Percentiles rank a stretch among this genome's conserved stretches.
Evolutionary conservation across 2,888 invertebrate genomes (phyloP).

Genomic region (Arge pagana): DNA sequence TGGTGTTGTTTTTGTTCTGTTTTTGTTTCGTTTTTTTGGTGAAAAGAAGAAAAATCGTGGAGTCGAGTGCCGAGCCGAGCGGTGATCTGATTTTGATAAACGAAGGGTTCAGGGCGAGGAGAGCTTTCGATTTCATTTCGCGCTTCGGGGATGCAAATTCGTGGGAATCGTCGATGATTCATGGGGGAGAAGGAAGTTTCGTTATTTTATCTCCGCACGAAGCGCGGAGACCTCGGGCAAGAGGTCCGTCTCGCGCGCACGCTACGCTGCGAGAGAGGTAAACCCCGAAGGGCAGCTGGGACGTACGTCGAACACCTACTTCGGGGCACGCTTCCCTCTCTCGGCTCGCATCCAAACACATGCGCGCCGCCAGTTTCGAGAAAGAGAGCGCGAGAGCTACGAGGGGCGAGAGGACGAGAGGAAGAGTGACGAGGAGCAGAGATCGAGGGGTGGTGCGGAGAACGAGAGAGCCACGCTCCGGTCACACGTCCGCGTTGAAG

Average conservation of each 20-base stretch:
- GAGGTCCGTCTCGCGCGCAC: background rate
- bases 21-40: slow-evolving; percentile 34
- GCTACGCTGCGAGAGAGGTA: slow-evolving; percentile 29
- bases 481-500: slow-evolving; percentile 47
- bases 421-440: slow-evolving; percentile 26
- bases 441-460: slow-evolving; percentile 23
- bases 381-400: slow-evolving; percentile 12
- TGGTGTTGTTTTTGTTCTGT: too few relatives aligned
- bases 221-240: background rate
- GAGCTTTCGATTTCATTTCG: slow-evolving; percentile 16
- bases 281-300: slow-evolving; percentile 42
- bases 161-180: background rate
- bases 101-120: slow-evolving; percentile 1
- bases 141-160: background rate
- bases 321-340: slow-evolving; percentile 25
- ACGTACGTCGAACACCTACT: slow-evolving; percentile 30
- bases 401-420: slow-evolving; percentile 22
- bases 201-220: too few relatives aligned
- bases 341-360: slow-evolving; percentile 9
- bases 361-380: slow-evolving; percentile 18
- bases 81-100: too few relatives aligned
- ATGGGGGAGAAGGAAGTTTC: slow-evolving; percentile 35
- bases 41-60: background rate
- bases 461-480: slow-evolving; percentile 45
- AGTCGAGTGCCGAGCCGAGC: background rate